phyloP scores from a whole-genome alignment of 2,113 vertebrate genomes.

The mouse (Mus musculus) region GRCm39 chr3:104345501-104346000 shows the following conservation, averaged over 20 bases:
- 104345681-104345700: background rate
- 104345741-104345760: background rate
- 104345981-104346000: background rate
- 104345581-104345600: background rate
- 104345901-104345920: background rate
- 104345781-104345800: background rate
- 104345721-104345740: background rate
- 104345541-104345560: background rate
- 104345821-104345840: background rate
- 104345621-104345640: background rate
- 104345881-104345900: background rate
- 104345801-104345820: background rate
- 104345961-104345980: background rate
- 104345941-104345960: background rate
- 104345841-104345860: background rate
- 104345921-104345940: background rate
- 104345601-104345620: background rate
- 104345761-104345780: background rate
- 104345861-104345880: background rate
- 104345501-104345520: background rate
- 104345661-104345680: background rate
- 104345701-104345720: background rate
- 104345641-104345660: background rate
- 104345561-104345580: background rate
- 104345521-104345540: background rate